phyloP scores from a whole-genome alignment of 2,797 vertebrate genomes.

The Chaetophractus vellerosus region DNA sequence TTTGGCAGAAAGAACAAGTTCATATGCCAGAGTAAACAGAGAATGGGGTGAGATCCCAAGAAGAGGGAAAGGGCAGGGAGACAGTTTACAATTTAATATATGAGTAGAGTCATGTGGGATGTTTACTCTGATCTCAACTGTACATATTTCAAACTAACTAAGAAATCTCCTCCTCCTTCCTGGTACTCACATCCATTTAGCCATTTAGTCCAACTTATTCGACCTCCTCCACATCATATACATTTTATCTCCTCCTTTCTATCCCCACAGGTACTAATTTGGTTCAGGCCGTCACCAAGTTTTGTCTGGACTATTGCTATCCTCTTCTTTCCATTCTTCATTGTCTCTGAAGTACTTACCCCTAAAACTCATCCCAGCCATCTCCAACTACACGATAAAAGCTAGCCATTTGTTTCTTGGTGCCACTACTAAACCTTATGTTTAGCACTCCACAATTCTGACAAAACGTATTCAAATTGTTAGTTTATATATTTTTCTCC shows the following conservation, averaged over 20 bases:
- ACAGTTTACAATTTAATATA: slow-evolving; percentile 8
- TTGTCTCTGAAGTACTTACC: neutral
- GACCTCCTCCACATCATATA: neutral
- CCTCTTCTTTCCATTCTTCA: neutral
- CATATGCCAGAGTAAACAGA: slow-evolving; percentile 27
- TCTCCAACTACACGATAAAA: neutral
- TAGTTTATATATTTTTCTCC: neutral
- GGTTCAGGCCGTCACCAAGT: neutral
- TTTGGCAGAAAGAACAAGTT: slow-evolving; percentile 58
- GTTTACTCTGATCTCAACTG: neutral
- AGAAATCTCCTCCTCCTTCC: neutral
- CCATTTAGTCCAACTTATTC: neutral
- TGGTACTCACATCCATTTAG: neutral
- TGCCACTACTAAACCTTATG: neutral
- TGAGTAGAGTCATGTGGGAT: neutral
- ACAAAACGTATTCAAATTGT: neutral
- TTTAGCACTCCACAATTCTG: neutral
- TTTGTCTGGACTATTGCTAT: neutral
- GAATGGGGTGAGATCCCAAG: neutral
- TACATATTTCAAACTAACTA: neutral
- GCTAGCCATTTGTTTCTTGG: neutral
- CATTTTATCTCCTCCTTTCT: neutral
- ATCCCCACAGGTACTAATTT: neutral
- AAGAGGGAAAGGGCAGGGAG: neutral
- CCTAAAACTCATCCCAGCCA: neutral